Conservation (phyloP, 1,140 invertebrate species). For the Phenacoccus solenopsis region DNA sequence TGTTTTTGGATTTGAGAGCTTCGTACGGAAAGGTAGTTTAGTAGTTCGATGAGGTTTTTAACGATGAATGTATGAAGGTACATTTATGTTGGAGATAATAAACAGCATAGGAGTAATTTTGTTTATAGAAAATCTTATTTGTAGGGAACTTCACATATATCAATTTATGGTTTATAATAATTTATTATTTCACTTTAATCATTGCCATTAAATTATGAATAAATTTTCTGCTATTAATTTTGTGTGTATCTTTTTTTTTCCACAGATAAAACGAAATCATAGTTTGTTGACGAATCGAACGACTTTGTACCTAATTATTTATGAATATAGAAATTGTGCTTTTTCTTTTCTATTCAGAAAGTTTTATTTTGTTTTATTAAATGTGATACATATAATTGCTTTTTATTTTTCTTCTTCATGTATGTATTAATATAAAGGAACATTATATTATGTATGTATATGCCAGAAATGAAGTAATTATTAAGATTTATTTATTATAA, state of each 20-base stretch:
- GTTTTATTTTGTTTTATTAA: not conserved
- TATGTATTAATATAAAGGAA: not conserved
- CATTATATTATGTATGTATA: not conserved
- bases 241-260: not conserved
- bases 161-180: no score
- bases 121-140: no score
- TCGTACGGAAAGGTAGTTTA: no score
- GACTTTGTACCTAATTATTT: not conserved
- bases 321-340: conserved; percentile 1
- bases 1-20: no score
- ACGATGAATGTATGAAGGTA: no score
- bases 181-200: no score
- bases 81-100: no score
- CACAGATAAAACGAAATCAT: not conserved
- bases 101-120: no score
- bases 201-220: no score
- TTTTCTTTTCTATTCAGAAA: not conserved
- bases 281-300: not conserved
- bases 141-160: no score
- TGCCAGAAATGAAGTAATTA: not conserved
- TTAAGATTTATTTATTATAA: not conserved
- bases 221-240: not conserved
- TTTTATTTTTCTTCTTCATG: not conserved
- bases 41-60: no score
- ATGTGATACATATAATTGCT: not conserved